phyloP scores from a whole-genome alignment of 2,113 vertebrate species.

The Etheostoma cragini region DNA sequence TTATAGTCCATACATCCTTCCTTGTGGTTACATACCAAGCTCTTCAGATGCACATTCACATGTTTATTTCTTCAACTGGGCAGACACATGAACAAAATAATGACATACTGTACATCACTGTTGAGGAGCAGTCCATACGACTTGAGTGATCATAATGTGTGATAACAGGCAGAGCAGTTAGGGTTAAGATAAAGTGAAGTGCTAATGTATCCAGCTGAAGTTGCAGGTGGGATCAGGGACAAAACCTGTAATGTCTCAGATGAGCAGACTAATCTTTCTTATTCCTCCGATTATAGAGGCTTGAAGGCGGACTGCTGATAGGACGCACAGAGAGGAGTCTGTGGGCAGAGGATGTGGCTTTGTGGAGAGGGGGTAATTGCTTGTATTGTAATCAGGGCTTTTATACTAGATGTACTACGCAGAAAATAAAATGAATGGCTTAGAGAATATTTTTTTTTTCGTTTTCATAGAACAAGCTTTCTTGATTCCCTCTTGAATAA shows the following conservation, averaged over 20 bases:
- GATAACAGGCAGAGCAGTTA: background rate
- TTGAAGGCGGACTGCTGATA: background rate
- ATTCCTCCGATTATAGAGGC: slow-evolving; percentile 13
- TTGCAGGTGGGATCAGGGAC: slow-evolving; percentile 28
- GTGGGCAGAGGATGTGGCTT: slow-evolving; percentile 50
- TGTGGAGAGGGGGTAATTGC: background rate
- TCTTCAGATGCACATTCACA: background rate
- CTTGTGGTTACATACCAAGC: slow-evolving; percentile 6
- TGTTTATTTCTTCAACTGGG: background rate
- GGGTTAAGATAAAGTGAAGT: background rate
- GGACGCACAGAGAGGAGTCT: slow-evolving; percentile 35
- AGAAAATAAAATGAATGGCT: slow-evolving; percentile 12
- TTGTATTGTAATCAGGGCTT: slow-evolving; percentile 45
- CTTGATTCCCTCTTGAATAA: background rate
- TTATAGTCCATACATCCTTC: slow-evolving; percentile 14
- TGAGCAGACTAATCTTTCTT: slow-evolving; percentile 38
- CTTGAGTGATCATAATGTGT: background rate
- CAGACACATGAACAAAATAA: slow-evolving; percentile 7
- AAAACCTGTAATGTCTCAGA: slow-evolving; percentile 1
- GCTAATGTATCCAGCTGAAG: slow-evolving; percentile 6
- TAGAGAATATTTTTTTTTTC: slow-evolving; percentile 1
- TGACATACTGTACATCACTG: background rate
- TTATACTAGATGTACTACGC: slow-evolving; percentile 24
- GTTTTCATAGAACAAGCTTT: slow-evolving; percentile 12
- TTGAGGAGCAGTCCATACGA: background rate